Conservation (phyloP, 2,113 vertebrate genomes). For the Nesoenas mayeri region DNA sequence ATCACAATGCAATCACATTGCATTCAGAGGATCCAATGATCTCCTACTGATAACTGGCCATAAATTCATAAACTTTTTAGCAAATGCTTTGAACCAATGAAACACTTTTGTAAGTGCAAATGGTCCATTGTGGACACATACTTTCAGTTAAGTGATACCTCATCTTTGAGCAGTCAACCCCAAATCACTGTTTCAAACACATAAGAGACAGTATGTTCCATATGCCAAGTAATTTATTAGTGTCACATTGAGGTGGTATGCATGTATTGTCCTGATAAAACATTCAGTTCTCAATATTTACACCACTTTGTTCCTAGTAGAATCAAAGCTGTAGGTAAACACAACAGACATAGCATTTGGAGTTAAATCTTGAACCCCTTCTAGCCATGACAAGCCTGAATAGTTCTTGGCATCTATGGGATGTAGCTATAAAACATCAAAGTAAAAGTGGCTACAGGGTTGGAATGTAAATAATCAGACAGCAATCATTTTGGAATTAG, state of each 20-base stretch:
- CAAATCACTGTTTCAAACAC: background rate
- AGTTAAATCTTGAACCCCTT: background rate
- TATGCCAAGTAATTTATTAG: background rate
- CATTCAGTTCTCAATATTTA: background rate
- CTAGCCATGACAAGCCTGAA: background rate
- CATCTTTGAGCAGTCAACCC: background rate
- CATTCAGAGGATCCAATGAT: background rate
- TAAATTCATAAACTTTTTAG: background rate
- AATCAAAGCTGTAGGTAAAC: background rate
- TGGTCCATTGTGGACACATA: background rate
- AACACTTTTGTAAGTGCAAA: background rate
- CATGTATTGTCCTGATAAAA: background rate
- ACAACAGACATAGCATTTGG: background rate
- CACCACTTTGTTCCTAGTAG: background rate
- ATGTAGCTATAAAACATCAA: background rate
- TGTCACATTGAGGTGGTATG: background rate
- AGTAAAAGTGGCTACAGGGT: background rate
- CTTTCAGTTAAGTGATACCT: background rate
- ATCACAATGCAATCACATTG: background rate
- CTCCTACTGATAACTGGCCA: background rate
- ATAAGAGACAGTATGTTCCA: background rate
- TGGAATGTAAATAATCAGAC: background rate
- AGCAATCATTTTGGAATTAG: background rate
- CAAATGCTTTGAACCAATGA: background rate
- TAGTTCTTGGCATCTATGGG: background rate